Evolutionary conservation across 1,140 invertebrate genomes (phyloP), one percentile per base, ranked within the genome.

Genomic region (Conopomorpha cramerella): DNA sequence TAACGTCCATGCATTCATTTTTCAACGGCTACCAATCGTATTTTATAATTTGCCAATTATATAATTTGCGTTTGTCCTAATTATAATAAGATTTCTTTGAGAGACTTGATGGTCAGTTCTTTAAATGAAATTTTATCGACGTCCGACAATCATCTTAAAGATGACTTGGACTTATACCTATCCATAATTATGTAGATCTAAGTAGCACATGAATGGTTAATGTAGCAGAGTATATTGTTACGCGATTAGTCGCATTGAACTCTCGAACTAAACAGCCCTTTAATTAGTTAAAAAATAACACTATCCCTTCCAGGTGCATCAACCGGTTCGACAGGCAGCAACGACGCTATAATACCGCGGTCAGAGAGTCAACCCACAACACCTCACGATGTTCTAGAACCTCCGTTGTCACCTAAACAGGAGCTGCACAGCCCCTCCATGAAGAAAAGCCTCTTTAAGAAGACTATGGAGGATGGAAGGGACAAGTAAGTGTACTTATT

Each of bases 391-490:
- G 43, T 25, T n/a, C n/a, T n/a, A 0, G 52, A 55, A 8, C 34
- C 46, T 4, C 32, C 51, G 8, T 43, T 57, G 8, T 66, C 61
- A 12, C 65, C 59, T 4, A 67, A 67, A 32, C 51, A 46, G 7
- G 57, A 64, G 34, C 45, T 72, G 26, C 64, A 70, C 16, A 76
- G 71, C 28, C 76, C 76, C 0, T 62, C 59, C 23, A 46, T 81
- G 7, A 90, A 90, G 53, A 89, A 89, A 58, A 84, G 83, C 46
- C 88, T 93, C 41, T 92, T 93, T 46, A 95, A 95, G 70, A 93
- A 95, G 53, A 89, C 88, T 49, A 87, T 90, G 37, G 91, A 90
- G 71, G 94, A 96, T 80, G 93, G 93, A 49, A 91, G 95, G 83
- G 92, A 96, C 59, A 94, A 87, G 93, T 95, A 82, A 70, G 77